Conservation (phyloP, 2,113 vertebrate species). For the Cathartes aura region DNA sequence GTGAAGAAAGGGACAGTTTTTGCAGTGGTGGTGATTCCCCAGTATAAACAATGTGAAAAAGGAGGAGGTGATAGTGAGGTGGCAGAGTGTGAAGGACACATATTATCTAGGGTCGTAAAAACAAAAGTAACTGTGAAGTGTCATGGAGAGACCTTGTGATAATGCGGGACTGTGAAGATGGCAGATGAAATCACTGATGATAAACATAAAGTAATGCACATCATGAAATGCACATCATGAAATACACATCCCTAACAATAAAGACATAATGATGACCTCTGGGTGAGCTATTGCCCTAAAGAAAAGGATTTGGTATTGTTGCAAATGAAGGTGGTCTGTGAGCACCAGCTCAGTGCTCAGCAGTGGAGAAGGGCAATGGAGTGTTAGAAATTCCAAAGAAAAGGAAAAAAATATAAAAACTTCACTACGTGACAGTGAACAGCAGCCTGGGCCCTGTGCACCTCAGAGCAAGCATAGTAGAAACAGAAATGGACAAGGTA, state of each 20-base stretch:
- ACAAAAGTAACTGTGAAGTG: background rate
- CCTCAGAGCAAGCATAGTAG: accelerated
- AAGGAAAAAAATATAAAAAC: background rate
- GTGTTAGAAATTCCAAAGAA: background rate
- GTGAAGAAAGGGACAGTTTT: background rate
- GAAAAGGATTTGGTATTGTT: background rate
- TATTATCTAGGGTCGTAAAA: background rate
- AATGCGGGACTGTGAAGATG: background rate
- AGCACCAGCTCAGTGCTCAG: background rate
- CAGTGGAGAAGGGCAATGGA: background rate
- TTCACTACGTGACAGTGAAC: background rate
- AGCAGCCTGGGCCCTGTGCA: background rate
- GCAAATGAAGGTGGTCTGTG: background rate
- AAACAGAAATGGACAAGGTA: background rate
- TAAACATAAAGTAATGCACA: background rate
- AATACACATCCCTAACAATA: background rate
- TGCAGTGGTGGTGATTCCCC: background rate
- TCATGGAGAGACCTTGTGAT: background rate
- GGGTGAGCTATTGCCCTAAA: background rate
- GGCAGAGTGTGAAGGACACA: background rate
- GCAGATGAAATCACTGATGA: background rate
- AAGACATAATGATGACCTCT: background rate
- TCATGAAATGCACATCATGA: background rate
- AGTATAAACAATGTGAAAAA: background rate
- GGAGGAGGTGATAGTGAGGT: background rate